Conservation (phyloP, 2,888 invertebrate species). For the Spilarctia lutea region DNA sequence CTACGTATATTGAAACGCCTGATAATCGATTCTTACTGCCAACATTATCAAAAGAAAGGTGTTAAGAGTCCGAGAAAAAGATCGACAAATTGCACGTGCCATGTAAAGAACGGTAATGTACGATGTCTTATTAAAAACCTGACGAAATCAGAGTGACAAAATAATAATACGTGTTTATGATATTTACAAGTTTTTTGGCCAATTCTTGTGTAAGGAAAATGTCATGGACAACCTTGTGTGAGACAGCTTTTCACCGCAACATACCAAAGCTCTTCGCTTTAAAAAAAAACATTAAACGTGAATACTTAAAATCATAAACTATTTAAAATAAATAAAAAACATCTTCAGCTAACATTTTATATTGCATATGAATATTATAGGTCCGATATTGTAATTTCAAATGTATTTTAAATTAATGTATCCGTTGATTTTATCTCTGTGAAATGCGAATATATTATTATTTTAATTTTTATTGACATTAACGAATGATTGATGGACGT, state of each 20-base stretch:
- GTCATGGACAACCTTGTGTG: conserved; percentile 76
- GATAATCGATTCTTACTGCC: too few relatives aligned
- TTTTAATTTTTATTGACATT: conserved; percentile 49
- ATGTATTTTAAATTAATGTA: conserved; percentile 40
- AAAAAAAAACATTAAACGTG: not conserved
- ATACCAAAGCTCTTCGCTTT: conserved; percentile 7
- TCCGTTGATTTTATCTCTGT: conserved; percentile 38
- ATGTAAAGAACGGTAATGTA: conserved; percentile 1
- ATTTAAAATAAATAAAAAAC: not conserved
- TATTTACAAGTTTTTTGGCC: conserved; percentile 66
- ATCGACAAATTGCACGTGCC: not conserved
- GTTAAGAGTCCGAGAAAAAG: not conserved
- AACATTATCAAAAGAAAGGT: too few relatives aligned
- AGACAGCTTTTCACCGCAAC: conserved; percentile 61
- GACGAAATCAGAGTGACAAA: conserved; percentile 71
- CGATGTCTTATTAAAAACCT: conserved; percentile 34
- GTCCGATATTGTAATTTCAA: conserved; percentile 9
- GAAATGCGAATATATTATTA: conserved; percentile 41
- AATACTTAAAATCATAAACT: not conserved
- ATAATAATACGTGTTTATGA: conserved; percentile 63
- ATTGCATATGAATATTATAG: not conserved
- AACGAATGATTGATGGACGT: conserved; percentile 50
- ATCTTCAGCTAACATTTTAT: not conserved
- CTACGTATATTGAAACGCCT: not conserved
- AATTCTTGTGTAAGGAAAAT: conserved; percentile 71